A percentile compares a stretch with the other conserved stretches of the same genome.
These are phyloP conservation scores for Nymphalis urticae DNA, from an alignment of 2,888 invertebrate genomes.

Conservation along the genomic window DNA sequence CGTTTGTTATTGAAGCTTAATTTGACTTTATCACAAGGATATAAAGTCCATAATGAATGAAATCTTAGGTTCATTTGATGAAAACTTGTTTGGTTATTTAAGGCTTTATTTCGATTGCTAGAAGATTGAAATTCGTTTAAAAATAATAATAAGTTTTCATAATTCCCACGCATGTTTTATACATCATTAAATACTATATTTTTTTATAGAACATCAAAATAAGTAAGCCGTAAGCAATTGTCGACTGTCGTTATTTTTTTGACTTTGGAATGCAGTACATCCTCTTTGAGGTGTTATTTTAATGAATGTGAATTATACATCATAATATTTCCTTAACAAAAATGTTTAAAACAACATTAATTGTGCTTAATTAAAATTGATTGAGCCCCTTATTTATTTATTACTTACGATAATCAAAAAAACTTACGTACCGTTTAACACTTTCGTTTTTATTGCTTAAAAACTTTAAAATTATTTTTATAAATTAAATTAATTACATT, in stretches of 20 bases:
- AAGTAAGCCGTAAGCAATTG: neutral
- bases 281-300: neutral
- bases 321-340: too few species aligned
- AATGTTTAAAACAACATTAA: too few species aligned
- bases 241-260: neutral
- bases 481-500: neutral
- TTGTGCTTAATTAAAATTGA: too few species aligned
- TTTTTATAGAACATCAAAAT: neutral
- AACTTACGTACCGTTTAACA: too few species aligned
- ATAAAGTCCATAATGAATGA: neutral
- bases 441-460: too few species aligned
- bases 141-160: neutral
- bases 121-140: neutral
- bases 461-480: neutral
- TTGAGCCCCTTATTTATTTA: too few species aligned
- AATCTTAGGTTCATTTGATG: neutral
- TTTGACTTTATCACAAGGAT: neutral
- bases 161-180: conserved; percentile 7
- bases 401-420: too few species aligned
- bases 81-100: neutral
- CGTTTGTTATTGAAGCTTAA: neutral
- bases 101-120: neutral
- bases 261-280: neutral
- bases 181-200: neutral
- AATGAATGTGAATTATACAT: neutral